phyloP scores from a whole-genome alignment of 2,888 invertebrate species.

The Sesia apiformis region DNA sequence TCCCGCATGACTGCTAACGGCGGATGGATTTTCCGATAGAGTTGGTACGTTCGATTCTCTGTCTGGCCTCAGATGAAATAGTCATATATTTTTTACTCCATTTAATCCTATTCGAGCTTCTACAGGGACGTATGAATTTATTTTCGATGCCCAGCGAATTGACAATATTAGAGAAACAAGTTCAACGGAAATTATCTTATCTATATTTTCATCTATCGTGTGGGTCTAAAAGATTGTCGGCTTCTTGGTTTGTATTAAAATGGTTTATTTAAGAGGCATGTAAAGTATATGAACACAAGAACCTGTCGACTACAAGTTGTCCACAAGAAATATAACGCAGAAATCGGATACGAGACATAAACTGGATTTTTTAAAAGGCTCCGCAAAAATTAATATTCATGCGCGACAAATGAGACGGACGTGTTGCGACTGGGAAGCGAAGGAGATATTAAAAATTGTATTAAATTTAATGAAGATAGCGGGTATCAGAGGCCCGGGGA shows the following conservation, averaged over 20 bases:
- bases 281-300: not conserved
- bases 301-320: not conserved
- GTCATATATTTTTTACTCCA: slow-evolving; percentile 41
- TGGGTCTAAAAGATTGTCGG: not conserved
- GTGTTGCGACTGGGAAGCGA: slow-evolving; percentile 27
- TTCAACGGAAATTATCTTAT: too few relatives aligned
- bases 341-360: not conserved
- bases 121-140: too few relatives aligned
- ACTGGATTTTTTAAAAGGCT: not conserved
- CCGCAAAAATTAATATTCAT: slow-evolving; percentile 23
- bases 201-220: not conserved
- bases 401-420: slow-evolving; percentile 34
- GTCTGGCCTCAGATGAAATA: slow-evolving; percentile 35
- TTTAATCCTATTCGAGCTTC: slow-evolving; percentile 30
- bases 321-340: not conserved
- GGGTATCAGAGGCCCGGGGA: slow-evolving; percentile 36
- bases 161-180: too few relatives aligned
- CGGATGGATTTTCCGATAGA: slow-evolving; percentile 66
- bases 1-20: slow-evolving; percentile 49
- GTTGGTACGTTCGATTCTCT: slow-evolving; percentile 44
- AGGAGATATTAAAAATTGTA: slow-evolving; percentile 54
- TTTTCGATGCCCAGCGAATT: too few relatives aligned
- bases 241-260: not conserved
- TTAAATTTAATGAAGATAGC: slow-evolving; percentile 57
- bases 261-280: not conserved